Evolutionary conservation across 1,140 invertebrate species (phyloP), one percentile per base, ranked within the genome.

Genomic region (Drosophila equinoxialis): DNA sequence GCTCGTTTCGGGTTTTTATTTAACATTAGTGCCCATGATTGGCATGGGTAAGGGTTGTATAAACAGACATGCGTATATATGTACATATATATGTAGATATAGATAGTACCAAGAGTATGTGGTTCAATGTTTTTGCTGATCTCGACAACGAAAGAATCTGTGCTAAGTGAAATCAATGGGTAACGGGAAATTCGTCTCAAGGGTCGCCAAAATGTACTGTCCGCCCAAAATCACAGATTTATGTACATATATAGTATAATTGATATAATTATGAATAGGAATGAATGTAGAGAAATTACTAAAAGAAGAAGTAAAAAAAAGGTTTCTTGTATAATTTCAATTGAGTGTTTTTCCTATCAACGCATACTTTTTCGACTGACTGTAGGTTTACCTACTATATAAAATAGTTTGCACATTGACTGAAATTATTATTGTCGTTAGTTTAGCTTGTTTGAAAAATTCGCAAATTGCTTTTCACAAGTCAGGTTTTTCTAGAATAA

Each of bases 41-140:
- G 45, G 20, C 17, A 23, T 20, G 14, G 37, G 39, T 37, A 61
- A 41, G 41, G 39, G 39, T 33, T 20, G 59, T 42, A 39, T 14
- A n/a, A 2, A 57, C 17, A 39, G 39, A 59, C n/a, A 8, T 59
- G 39, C 17, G 11, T 26, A 45, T 17, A 45, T 48, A 81, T 65
- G 63, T 77, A 41, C 6, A 65, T 62, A 61, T 45, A 42, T 54
- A 61, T 58, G n/a, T 48, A 35, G 45, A 13, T 45, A 63, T 37
- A 20, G 26, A 55, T 63, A 39, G 30, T 48, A 51, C 17, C 8
- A 26, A 7, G 14, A 78, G 66, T 77, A 77, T 77, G 66, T 77
- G 74, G 74, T 77, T 77, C 76, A 79, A 79, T 79, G 77, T 79
- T 79, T 78, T 79, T 79, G 71, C 60, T 58, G 39, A 61, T 72